Base-by-base conservation (phyloP, 2,888 invertebrate species). In the Rhingia rostrata region DNA sequence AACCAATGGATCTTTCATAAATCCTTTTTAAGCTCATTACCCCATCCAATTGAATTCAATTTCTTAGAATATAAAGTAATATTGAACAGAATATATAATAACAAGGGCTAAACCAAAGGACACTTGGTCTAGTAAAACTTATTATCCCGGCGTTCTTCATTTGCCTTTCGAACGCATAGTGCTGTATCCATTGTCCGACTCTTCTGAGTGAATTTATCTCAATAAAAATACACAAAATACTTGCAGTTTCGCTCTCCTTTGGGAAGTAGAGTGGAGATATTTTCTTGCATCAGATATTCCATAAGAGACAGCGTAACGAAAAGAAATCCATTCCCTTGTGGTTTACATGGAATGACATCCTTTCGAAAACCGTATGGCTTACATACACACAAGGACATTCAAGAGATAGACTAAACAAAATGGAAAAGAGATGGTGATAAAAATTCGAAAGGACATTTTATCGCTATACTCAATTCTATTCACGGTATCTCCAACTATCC, bases 361-460 rank as follows among this genome's bases (percentile, higher is more conserved):
- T 56, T 56, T 22, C 12, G 47, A 4, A 41, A 10, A 54, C n/a
- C 56, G 35, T 51, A 39, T 53, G 53, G 37, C 47, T 35, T 56
- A 33, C 64, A 74, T 47, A 39, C 12, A 74, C 47, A 39, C 45
- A 6, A 35, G 35, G n/a, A 39, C 32, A 47, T 22, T 4, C 45
- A 10, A 14, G 9, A 39, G n/a, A 33, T 6, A 61, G 35, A 33
- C 12, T 3, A 41, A 14, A 45, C 2, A 47, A 51, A 32, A 45
- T 12, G 45, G 5, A n/a, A 35, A 43, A 53, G 22, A 0, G 33
- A 22, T 12, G 56, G 56, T 64, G 56, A 64, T 74, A 74, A 64
- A 74, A 74, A 74, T 64, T 56, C 64, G 64, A 74, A 74, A 74
- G 73, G 73, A 64, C 73, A 74, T 74, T 74, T 73, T 73, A 73